Evolutionary conservation across 2,888 invertebrate genomes (phyloP), one percentile per base, ranked within the genome.

Genomic region (Hemaris fuciformis): DNA sequence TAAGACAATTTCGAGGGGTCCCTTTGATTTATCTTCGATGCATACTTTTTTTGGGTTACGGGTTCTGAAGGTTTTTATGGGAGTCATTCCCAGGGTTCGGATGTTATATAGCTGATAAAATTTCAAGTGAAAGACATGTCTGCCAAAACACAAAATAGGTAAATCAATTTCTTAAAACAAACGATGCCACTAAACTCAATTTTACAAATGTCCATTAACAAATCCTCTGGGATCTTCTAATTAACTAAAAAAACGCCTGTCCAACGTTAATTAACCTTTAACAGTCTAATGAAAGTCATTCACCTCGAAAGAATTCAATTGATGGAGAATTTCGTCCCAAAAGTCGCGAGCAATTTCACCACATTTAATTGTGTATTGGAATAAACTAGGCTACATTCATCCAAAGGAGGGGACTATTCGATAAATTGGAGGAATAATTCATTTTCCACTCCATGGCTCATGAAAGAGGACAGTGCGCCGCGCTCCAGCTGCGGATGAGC

Each of bases 341-440:
- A 8, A 41, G 41, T 18, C 13, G 38, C 2, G n/a, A 57, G 60
- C 34, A 3, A 56, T 61, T 8, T 31, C 53, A 20, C 61, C 64
- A 65, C 31, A 13, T 23, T 41, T 27, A 38, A 23, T 60, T 66
- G 72, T 66, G 72, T 68, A 77, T 74, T 72, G 73, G 70, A 79
- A 80, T 76, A 73, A 76, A 80, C 79, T 81, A 79, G 75, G 69
- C 61, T 62, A 61, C 69, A 73, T 69, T 71, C 73, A 70, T 68
- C 68, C 65, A 57, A 64, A 66, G 66, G 61, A 67, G 69, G 68
- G 38, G 78, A 76, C 77, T 78, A 79, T 82, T 81, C 74, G 79
- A 79, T 82, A 86, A 87, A 88, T 88, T 87, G 85, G 82, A 81
- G 80, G 84, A 87, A 88, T 88, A 86, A 88, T 87, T 87, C 83